Percentiles rank a stretch among this genome's conserved stretches.
phyloP scores from a whole-genome alignment of 2,888 invertebrate genomes.

The Caenorhabditis zanzibari region DNA sequence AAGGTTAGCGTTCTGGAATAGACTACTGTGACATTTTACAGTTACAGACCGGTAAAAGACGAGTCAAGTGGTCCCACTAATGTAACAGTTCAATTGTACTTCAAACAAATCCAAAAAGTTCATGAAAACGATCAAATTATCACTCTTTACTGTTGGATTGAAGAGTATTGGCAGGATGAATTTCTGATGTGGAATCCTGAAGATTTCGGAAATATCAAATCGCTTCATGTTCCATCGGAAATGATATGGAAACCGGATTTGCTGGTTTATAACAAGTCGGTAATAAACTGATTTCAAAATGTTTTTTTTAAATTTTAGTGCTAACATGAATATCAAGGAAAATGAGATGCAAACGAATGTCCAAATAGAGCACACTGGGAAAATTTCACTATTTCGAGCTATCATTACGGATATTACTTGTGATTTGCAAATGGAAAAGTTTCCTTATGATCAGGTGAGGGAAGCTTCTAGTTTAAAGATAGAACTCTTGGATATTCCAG shows the following conservation, averaged over 20 bases:
- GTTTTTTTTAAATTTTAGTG: conserved; percentile 74
- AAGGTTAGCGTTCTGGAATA: conserved; percentile 43
- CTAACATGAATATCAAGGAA: conserved; percentile 83
- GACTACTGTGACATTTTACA: too few relatives aligned
- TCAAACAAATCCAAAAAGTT: conserved; percentile 83
- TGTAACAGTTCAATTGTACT: conserved; percentile 82
- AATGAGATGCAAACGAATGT: conserved; percentile 83
- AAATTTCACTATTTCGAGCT: conserved; percentile 79
- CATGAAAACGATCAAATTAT: conserved; percentile 82
- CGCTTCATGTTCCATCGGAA: conserved; percentile 75
- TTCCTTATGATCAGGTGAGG: conserved; percentile 78
- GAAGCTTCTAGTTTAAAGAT: background rate
- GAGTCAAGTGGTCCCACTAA: conserved; percentile 79
- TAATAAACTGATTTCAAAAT: background rate
- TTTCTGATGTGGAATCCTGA: conserved; percentile 76
- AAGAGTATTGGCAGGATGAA: conserved; percentile 80
- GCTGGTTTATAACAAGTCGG: conserved; percentile 82
- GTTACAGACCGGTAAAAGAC: conserved; percentile 71
- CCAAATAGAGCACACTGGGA: conserved; percentile 78
- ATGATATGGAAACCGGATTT: conserved; percentile 80
- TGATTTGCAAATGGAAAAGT: conserved; percentile 78
- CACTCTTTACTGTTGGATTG: conserved; percentile 82
- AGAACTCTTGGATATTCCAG: conserved; percentile 53
- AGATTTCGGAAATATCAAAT: conserved; percentile 71
- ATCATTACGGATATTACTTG: conserved; percentile 83